These are phyloP conservation scores for Glyphotaelius pellucidus DNA, from an alignment of 2,888 invertebrate genomes.

Conservation along the genomic window DNA sequence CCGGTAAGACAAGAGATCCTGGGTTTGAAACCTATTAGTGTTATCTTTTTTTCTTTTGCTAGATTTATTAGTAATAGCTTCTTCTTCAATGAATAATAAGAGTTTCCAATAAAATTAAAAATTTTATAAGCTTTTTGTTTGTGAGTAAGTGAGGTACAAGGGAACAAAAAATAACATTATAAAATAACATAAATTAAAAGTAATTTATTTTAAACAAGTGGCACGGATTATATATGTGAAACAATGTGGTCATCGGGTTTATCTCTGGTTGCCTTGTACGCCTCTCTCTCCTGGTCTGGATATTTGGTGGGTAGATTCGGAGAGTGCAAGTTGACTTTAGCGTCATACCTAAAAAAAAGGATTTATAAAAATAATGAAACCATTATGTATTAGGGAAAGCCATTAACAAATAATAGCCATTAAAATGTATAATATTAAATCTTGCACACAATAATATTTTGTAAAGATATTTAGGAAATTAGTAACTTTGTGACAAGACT, in stretches of 20 bases:
- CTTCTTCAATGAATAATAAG: too few species aligned
- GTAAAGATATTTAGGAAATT: not conserved
- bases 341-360: constrained; percentile 80
- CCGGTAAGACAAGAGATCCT: too few species aligned
- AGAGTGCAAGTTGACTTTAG: constrained; percentile 91
- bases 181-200: not conserved
- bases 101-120: too few species aligned
- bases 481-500: not conserved
- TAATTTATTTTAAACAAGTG: not conserved
- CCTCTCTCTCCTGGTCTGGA: constrained; percentile 90
- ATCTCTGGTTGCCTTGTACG: constrained; percentile 90
- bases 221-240: not conserved
- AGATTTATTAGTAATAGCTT: too few species aligned
- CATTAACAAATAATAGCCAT: too few species aligned
- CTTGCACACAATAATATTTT: not conserved
- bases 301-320: constrained; percentile 92
- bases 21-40: too few species aligned
- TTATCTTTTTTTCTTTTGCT: too few species aligned
- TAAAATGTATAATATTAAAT: too few species aligned
- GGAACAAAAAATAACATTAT: not conserved
- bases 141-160: not conserved
- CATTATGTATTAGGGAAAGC: not conserved
- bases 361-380: not conserved
- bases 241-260: constrained; percentile 72
- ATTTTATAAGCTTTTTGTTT: too few species aligned